Conservation (phyloP, 2,888 invertebrate genomes). For the Epinotia demarniana region DNA sequence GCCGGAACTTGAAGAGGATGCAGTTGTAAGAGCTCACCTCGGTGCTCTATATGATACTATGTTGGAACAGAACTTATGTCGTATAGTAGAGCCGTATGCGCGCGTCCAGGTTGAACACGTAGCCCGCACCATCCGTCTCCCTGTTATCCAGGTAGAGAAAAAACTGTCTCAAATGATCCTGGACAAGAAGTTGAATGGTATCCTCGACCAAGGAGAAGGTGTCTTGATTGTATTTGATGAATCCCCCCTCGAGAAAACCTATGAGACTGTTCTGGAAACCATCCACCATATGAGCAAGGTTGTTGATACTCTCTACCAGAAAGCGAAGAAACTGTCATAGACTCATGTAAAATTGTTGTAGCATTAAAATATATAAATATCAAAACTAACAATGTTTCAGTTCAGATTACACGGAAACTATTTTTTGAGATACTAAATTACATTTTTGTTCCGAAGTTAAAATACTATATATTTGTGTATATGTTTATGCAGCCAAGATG, state of each 20-base stretch:
- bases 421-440: conserved; percentile 75
- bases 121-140: conserved; percentile 95
- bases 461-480: conserved; percentile 52
- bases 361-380: conserved; percentile 77
- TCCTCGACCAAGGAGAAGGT: conserved; percentile 99
- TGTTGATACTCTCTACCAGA: conserved; percentile 99
- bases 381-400: conserved; percentile 76
- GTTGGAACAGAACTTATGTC: conserved; percentile 99
- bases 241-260: conserved; percentile 97
- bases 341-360: conserved; percentile 78
- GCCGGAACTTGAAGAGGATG: conserved; percentile 96
- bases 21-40: conserved; percentile 98
- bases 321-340: conserved; percentile 98
- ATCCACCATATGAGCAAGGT: conserved; percentile 99
- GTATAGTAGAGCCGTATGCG: conserved; percentile 99
- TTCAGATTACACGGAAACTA: conserved; percentile 74
- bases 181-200: conserved; percentile 98
- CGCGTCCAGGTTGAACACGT: conserved; percentile 97
- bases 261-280: conserved; percentile 98
- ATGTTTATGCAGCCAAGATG: conserved; percentile 60
- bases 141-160: conserved; percentile 96
- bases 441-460: conserved; percentile 49
- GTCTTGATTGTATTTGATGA: conserved; percentile 99
- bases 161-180: conserved; percentile 99
- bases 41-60: conserved; percentile 99